Conservation (phyloP, 2,888 invertebrate genomes). For the Abrostola tripartita region DNA sequence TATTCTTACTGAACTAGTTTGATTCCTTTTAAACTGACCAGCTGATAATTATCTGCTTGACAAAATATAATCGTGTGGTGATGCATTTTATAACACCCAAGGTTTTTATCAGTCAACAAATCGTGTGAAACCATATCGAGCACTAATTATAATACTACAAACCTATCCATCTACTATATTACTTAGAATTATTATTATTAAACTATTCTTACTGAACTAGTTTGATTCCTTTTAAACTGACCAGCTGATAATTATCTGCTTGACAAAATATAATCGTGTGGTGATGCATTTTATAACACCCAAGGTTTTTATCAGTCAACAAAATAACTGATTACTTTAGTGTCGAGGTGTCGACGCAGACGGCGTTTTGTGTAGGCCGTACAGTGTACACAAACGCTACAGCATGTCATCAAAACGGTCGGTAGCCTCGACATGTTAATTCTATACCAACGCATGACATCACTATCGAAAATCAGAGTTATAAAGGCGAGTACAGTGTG, state of each 20-base stretch:
- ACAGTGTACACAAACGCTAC: slow-evolving; percentile 32
- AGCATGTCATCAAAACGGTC: slow-evolving; percentile 20
- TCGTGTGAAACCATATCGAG: no score
- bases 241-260: not conserved
- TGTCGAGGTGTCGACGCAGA: slow-evolving; percentile 33
- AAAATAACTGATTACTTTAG: slow-evolving; percentile 39
- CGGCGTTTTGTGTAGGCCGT: slow-evolving; percentile 21
- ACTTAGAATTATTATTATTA: not conserved
- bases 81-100: slow-evolving; percentile 2
- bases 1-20: no score
- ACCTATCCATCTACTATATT: no score
- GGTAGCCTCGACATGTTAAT: slow-evolving; percentile 16
- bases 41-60: not conserved
- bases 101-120: slow-evolving; percentile 27
- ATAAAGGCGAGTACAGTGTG: not conserved
- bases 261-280: not conserved
- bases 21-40: not conserved
- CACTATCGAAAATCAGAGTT: slow-evolving; percentile 25
- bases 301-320: slow-evolving; percentile 26
- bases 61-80: not conserved
- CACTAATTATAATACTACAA: no score
- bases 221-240: not conserved
- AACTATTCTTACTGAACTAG: no score
- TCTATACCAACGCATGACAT: slow-evolving; percentile 19
- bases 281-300: slow-evolving; percentile 1